Evolutionary conservation across 2,888 invertebrate species (phyloP).

Genomic region (Bellardia bayeri): DNA sequence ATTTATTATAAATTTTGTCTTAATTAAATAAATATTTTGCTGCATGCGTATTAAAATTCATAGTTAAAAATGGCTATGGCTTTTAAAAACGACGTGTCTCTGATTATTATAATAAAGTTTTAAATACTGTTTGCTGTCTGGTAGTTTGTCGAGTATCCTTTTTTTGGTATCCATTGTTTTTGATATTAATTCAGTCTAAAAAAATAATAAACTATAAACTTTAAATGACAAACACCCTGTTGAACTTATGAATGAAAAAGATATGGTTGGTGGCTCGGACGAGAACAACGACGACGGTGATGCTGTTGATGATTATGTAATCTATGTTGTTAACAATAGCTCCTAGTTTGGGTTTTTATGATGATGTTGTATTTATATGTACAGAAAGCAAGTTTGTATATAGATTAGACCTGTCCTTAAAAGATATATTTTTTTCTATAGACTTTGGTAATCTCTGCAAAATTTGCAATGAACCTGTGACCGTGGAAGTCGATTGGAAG

Average conservation of each 20-base stretch:
- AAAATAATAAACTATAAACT: constrained; percentile 29
- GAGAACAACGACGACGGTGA: constrained; percentile 7
- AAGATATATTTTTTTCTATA: too few relatives aligned
- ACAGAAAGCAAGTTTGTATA: not conserved
- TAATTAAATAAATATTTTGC: too few relatives aligned
- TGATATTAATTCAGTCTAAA: constrained; percentile 1
- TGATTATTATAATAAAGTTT: constrained; percentile 15
- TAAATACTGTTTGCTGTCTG: constrained; percentile 22
- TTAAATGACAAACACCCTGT: constrained; percentile 37
- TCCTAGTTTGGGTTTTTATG: constrained; percentile 54
- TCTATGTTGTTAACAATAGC: constrained; percentile 44
- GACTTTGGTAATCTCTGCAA: too few relatives aligned
- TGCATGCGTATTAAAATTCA: too few relatives aligned
- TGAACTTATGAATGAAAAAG: constrained; percentile 31
- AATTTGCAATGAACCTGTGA: too few relatives aligned
- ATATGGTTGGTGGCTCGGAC: not conserved
- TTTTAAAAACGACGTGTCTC: not conserved
- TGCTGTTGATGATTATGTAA: constrained; percentile 20
- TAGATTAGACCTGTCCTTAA: too few relatives aligned
- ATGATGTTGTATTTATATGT: constrained; percentile 24
- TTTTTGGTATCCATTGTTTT: not conserved
- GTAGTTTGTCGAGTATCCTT: not conserved
- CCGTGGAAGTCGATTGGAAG: too few relatives aligned
- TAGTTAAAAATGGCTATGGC: not conserved
- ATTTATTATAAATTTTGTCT: too few relatives aligned